phyloP scores from a whole-genome alignment of 2,113 vertebrate genomes.

The Psophia crepitans region DNA sequence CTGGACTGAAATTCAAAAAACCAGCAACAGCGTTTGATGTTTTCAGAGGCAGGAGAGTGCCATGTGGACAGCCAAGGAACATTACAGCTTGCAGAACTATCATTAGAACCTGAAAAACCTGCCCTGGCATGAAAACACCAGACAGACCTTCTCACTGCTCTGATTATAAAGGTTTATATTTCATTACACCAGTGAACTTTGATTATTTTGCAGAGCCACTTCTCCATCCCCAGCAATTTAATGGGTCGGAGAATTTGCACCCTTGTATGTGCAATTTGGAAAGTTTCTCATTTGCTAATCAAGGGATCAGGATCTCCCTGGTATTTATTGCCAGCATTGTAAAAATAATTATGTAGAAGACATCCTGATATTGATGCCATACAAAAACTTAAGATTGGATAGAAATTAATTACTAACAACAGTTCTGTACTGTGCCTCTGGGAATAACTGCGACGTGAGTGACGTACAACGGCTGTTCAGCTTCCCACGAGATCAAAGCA shows the following conservation, averaged over 20 bases:
- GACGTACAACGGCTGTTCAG: neutral
- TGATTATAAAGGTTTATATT: neutral
- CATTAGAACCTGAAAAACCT: neutral
- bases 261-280: neutral
- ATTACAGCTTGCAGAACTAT: neutral
- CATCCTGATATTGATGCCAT: neutral
- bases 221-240: neutral
- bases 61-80: neutral
- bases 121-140: neutral
- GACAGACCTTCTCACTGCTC: neutral
- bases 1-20: neutral
- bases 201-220: neutral
- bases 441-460: neutral
- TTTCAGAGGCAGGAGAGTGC: neutral
- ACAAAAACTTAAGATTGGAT: neutral
- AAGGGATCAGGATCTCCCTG: neutral
- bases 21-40: neutral
- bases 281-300: neutral
- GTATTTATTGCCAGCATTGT: neutral
- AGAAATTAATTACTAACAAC: neutral
- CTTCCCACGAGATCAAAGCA: neutral
- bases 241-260: neutral
- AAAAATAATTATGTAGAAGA: neutral
- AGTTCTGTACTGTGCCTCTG: neutral
- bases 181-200: neutral